Base-by-base conservation (phyloP, 2,888 invertebrate species). In the Clitarchus hookeri region DNA sequence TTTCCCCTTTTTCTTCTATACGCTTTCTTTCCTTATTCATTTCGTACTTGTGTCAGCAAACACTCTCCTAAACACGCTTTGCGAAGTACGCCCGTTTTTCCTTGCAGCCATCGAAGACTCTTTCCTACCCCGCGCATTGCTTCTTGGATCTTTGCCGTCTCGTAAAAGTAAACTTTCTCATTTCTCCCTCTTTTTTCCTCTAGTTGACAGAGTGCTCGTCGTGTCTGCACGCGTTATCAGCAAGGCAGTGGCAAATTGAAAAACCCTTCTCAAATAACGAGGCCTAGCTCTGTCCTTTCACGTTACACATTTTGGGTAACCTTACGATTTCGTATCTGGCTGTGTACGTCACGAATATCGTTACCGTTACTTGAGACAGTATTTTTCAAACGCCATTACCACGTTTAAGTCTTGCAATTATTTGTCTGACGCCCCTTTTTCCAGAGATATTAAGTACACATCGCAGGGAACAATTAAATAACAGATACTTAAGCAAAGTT, bases 111-210 rank as follows among this genome's bases (percentile, higher is more conserved):
- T 65, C 65, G 3, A 65, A 65, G 23, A 12, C 65, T 19, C 65
- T 1, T 6, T 65, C 65, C 65, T 19, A 12, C 65, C 65, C 19
- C 8, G 65, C 19, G 65, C 65, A 23, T 3, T 4, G 65, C 65
- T 65, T 65, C 65, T 23, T 65, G 65, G 65, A 65, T 65, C 65
- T 65, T 65, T 65, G 65, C 65, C 65, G 65, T 65, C n/a, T 48
- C 48, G 48, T 48, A 48, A 48, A 2, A 6, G 48, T 48, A 48
- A 48, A n/a, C 65, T 65, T 65, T 19, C 65, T 2, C 13, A 65
- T 65, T 48, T 65, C 65, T 65, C 16, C 65, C 53, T 65, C 16
- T 65, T 65, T 65, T 65, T 65, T 23, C 65, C n/a, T 65, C 65
- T n/a, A 16, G 65, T 65, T 65, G 23, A 65, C 65, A 65, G 65